These are phyloP conservation scores for Physella acuta DNA, from an alignment of 1,140 invertebrate species.

Conservation along the genomic window DNA sequence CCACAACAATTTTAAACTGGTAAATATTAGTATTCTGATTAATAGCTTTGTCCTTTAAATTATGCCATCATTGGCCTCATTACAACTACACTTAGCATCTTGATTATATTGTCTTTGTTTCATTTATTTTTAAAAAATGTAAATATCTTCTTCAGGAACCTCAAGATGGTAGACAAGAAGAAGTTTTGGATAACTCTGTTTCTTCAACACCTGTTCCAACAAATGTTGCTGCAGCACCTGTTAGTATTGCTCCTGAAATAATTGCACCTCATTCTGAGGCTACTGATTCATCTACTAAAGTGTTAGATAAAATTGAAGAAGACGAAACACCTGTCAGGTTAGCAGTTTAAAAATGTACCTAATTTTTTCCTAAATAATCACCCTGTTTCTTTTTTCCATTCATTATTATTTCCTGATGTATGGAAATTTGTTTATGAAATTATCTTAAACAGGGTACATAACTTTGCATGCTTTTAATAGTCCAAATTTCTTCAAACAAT, in stretches of 20 bases:
- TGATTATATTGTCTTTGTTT: not conserved
- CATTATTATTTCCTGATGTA: not conserved
- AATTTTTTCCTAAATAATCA: not conserved
- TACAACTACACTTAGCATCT: too few species aligned
- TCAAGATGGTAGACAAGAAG: not conserved
- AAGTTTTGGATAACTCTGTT: too few species aligned
- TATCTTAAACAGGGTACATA: too few species aligned
- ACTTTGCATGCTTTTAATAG: too few species aligned
- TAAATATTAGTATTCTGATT: too few species aligned
- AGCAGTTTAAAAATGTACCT: not conserved
- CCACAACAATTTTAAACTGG: not conserved
- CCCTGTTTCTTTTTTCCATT: not conserved
- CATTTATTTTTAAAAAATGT: not conserved
- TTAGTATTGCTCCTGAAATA: constrained; percentile 4
- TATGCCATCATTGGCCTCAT: too few species aligned
- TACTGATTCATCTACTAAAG: not conserved
- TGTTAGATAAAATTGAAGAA: not conserved
- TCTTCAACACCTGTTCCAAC: constrained; percentile 5
- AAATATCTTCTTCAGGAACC: not conserved
- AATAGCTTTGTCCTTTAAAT: too few species aligned
- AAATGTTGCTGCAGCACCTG: not conserved
- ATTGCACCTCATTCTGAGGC: not conserved
- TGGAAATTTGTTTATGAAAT: too few species aligned
- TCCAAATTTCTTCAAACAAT: not conserved
- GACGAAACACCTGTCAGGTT: not conserved